Percentiles rank a stretch among this genome's conserved stretches.
Conservation (phyloP, 2,888 invertebrate species). For the Diarsia brunnea region DNA sequence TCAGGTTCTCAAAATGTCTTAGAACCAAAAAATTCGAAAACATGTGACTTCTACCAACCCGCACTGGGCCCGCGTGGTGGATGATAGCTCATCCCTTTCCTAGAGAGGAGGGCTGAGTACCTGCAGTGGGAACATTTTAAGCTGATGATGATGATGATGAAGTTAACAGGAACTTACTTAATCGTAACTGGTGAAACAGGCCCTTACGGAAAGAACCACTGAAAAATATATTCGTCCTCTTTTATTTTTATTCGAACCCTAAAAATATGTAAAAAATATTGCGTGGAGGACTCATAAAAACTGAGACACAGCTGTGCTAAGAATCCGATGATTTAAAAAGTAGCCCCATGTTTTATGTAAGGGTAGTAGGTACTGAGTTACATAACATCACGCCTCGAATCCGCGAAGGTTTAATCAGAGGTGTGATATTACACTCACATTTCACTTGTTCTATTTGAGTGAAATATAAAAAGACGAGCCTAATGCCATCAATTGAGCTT, state of each 20-base stretch:
- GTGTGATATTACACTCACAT: not conserved
- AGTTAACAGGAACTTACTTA: no score
- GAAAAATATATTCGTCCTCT: not conserved
- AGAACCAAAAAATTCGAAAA: no score
- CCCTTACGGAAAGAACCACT: not conserved
- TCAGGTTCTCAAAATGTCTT: no score
- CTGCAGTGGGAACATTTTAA: no score
- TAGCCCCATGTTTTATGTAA: slow-evolving; percentile 28
- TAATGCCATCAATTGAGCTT: not conserved
- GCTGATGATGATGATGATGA: no score
- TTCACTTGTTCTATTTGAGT: not conserved
- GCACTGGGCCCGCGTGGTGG: no score
- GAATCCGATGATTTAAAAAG: slow-evolving; percentile 34
- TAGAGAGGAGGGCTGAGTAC: no score
- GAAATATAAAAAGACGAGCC: not conserved
- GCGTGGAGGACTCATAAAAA: slow-evolving; percentile 30
- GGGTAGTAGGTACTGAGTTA: not conserved
- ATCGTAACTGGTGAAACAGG: no score
- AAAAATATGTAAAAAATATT: slow-evolving; percentile 46
- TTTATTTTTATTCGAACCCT: slow-evolving; percentile 11
- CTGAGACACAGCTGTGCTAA: slow-evolving; percentile 54
- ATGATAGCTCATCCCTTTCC: no score
- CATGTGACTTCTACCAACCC: no score
- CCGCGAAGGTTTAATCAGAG: not conserved
- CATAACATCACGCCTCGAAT: not conserved